Base-by-base conservation (phyloP, 2,888 invertebrate genomes). In the Lasius fuliginosus region DNA sequence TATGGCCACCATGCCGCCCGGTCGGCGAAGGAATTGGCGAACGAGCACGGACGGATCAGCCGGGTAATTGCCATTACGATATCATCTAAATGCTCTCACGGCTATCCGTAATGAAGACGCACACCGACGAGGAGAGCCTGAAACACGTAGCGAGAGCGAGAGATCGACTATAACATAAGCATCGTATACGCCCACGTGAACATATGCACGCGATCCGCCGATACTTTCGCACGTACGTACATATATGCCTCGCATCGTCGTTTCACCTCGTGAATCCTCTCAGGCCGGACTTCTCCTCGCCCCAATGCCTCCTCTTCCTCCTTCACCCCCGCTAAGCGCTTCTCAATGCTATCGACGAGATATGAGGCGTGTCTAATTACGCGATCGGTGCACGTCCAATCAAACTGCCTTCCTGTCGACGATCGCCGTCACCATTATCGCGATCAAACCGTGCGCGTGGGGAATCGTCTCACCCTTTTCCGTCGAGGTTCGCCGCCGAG, bases 331-430 rank as follows among this genome's bases (percentile, higher is more conserved):
- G 67, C 77, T 65, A 82, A 81, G 60, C 79, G 42, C 82, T 87
- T 86, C 85, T 87, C 90, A 91, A 86, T 91, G 89, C 91, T 91
- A 93, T 93, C 92, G 91, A 92, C 88, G 92, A 93, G 93, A 94
- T 93, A 94, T 93, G 94, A 94, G 93, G 92, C 93, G 94, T 94
- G 93, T 93, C 94, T 94, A 94, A 94, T 94, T 94, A 93, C 93
- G 88, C 90, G 92, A 93, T 92, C 92, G 92, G 91, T 89, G 90
- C 89, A 90, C 92, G 89, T 89, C 92, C 93, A 92, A 93, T 93
- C 92, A 90, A 92, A 91, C 87, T 91, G 87, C 89, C 93, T 91
- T 93, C 93, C 93, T 93, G 93, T 92, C 91, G 88, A 81, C 87
- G 90, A 89, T 88, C 88, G 85, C 83, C 90, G 86, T 88, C 86